Evolutionary conservation across 2,113 vertebrate genomes (phyloP).

Genomic region (Psophia crepitans): DNA sequence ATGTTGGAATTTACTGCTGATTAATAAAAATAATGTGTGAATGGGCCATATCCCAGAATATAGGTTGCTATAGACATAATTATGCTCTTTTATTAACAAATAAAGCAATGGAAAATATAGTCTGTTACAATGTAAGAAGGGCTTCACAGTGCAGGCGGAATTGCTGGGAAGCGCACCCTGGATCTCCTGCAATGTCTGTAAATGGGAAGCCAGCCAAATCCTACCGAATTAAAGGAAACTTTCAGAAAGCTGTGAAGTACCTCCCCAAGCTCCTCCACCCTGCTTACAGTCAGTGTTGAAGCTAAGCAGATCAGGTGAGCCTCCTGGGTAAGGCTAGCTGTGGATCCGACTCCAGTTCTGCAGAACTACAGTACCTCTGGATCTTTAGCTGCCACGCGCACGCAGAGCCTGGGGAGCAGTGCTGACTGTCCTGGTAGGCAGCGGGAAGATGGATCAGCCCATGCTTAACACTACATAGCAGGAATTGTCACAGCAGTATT

Average conservation of each 20-base stretch:
- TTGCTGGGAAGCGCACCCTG: neutral
- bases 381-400: neutral
- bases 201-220: neutral
- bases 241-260: neutral
- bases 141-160: neutral
- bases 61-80: neutral
- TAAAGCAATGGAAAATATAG: neutral
- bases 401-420: neutral
- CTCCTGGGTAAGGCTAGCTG: neutral
- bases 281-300: neutral
- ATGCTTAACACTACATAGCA: neutral
- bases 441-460: neutral
- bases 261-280: neutral
- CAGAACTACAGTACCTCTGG: neutral
- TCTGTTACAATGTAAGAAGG: neutral
- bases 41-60: neutral
- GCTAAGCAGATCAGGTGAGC: neutral
- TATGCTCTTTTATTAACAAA: neutral
- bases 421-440: accelerated
- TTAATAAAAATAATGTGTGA: neutral
- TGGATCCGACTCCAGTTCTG: neutral
- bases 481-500: neutral
- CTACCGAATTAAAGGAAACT: neutral
- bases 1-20: neutral
- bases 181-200: neutral